Evolutionary conservation across 1,140 invertebrate genomes (phyloP), one percentile per base, ranked within the genome.

Genomic region (Cyphomyrmex costatus): DNA sequence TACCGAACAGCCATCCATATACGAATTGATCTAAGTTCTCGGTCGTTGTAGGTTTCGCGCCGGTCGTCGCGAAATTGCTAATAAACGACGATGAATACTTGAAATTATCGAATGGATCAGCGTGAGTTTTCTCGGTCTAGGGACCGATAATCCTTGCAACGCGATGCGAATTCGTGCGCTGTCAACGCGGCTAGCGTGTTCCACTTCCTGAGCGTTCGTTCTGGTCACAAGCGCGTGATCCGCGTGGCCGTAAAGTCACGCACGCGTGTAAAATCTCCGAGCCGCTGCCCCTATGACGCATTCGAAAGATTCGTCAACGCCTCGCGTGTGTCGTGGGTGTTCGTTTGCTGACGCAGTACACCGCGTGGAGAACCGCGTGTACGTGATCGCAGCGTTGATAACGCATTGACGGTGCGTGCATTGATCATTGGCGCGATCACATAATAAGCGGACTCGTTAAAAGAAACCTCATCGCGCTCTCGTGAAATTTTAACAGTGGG

Each of bases 111-210:
- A 51, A 30, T 60, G 84, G 65, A 42, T 87, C 82, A 70, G 14
- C 46, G 42, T 21, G 46, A 21, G 42, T 5, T 53, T 86, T 68
- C 77, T 87, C 86, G 51, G 14, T 27, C 14, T n/a, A 36, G 33
- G 14, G 16, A 7, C 8, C 56, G 73, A 86, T 87, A 86, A 87
- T 65, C 73, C 63, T 60, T 36, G 53, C 70, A 85, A 85, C 27
- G 30, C n/a, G 42, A 30, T 36, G 42, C 42, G 30, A 84, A 76
- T 14, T 21, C 73, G 73, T 36, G 68, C 70, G 10, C n/a, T 21
- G 51, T 7, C 53, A 33, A 58, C n/a, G 61, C n/a, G n/a, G n/a
- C 16, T 49, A 8, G 7, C 36, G 60, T 27, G 70, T 46, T 66
- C 27, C 49, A 14, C 24, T 83, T 83, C 49, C 58, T 27, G 33